phyloP scores from a whole-genome alignment of 1,140 invertebrate genomes.

The Leptestheria dahalacensis region DNA sequence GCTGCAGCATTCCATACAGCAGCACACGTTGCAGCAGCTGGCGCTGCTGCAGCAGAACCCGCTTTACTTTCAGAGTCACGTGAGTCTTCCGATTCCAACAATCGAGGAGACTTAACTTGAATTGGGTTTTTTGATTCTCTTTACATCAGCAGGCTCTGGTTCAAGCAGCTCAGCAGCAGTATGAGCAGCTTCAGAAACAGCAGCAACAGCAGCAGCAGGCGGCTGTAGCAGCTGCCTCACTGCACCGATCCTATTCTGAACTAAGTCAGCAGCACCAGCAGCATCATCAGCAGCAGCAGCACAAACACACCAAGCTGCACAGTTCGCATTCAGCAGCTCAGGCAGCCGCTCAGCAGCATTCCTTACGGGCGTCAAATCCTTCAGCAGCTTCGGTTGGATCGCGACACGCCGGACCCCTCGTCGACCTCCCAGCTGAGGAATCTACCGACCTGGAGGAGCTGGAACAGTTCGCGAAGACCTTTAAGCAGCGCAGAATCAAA shows the following conservation, averaged over 20 bases:
- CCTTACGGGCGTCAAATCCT: not conserved
- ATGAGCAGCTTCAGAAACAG: conserved; percentile 61
- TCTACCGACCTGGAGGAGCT: conserved; percentile 88
- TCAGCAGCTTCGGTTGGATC: not conserved
- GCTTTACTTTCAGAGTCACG: conserved; percentile 67
- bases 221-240: conserved; percentile 25
- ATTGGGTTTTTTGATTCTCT: conserved; percentile 9
- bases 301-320: conserved; percentile 26
- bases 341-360: not conserved
- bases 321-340: conserved; percentile 28
- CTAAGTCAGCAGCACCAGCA: conserved; percentile 19
- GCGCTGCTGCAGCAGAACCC: conserved; percentile 50
- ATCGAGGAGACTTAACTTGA: not conserved
- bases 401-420: conserved; percentile 24
- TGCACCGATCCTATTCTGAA: conserved; percentile 17
- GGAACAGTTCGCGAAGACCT: conserved; percentile 91
- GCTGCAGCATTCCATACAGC: conserved; percentile 43
- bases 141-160: conserved; percentile 53
- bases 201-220: conserved; percentile 24
- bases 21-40: conserved; percentile 51
- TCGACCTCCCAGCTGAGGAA: conserved; percentile 75
- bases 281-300: conserved; percentile 1
- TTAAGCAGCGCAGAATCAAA: conserved; percentile 90
- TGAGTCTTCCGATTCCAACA: conserved; percentile 25
- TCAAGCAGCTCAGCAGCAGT: conserved; percentile 57